Evolutionary conservation across 2,888 invertebrate species (phyloP).

Genomic region (Perithous albicinctus): DNA sequence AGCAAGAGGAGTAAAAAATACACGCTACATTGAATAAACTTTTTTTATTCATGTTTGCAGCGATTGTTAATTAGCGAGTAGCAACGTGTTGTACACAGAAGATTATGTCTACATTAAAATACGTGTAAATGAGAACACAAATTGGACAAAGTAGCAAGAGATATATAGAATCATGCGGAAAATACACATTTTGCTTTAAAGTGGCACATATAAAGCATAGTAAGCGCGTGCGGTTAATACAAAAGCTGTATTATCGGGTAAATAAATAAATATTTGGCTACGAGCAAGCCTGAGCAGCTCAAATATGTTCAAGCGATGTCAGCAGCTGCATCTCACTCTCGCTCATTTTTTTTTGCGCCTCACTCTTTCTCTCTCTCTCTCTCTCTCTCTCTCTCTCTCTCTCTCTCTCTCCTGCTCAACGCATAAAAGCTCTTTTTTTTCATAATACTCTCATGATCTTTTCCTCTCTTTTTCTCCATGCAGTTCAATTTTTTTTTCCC

Average conservation of each 20-base stretch:
- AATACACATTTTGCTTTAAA: constrained; percentile 10
- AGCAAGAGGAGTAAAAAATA: too few species aligned
- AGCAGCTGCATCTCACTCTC: constrained; percentile 71
- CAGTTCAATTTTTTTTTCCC: not conserved
- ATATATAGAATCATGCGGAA: not conserved
- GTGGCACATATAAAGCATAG: not conserved
- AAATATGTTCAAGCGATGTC: constrained; percentile 82
- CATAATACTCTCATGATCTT: constrained; percentile 30
- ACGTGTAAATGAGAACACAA: constrained; percentile 26
- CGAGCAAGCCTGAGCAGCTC: constrained; percentile 79
- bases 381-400: constrained; percentile 68
- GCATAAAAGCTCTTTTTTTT: constrained; percentile 40
- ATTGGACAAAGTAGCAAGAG: not conserved
- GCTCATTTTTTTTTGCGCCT: constrained; percentile 62
- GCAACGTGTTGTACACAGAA: constrained; percentile 17
- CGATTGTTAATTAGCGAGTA: constrained; percentile 59
- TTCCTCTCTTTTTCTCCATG: constrained; percentile 1
- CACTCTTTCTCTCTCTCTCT: too few species aligned
- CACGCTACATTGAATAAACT: constrained; percentile 18
- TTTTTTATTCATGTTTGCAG: constrained; percentile 52
- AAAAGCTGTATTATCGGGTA: constrained; percentile 79
- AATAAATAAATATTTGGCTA: constrained; percentile 84
- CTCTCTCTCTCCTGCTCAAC: constrained; percentile 31
- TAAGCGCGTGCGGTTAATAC: constrained; percentile 67
- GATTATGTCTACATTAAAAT: constrained; percentile 18